phyloP scores from a whole-genome alignment of 2,113 vertebrate species.

The Genyomyrus donnyi region DNA sequence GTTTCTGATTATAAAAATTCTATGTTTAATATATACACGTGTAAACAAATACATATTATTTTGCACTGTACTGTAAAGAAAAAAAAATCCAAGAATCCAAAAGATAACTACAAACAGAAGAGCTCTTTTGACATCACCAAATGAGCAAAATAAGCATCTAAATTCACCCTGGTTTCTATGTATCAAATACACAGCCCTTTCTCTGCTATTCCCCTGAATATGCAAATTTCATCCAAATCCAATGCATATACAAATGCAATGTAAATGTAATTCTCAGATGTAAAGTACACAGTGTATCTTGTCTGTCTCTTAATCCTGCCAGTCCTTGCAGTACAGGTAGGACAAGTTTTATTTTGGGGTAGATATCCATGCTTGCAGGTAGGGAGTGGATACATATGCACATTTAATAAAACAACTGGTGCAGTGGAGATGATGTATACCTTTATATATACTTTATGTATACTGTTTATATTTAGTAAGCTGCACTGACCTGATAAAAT shows the following conservation, averaged over 20 bases:
- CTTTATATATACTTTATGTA: no score
- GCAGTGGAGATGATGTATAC: neutral
- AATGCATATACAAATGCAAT: neutral
- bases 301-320: neutral
- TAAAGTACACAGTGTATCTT: neutral
- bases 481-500: slow-evolving; percentile 61
- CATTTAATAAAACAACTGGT: neutral
- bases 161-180: neutral
- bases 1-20: neutral
- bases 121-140: neutral
- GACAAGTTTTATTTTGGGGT: neutral
- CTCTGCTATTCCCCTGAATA: neutral
- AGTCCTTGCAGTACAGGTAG: neutral
- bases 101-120: neutral
- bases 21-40: neutral
- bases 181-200: neutral
- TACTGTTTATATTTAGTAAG: neutral
- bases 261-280: neutral
- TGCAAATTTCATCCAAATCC: slow-evolving; percentile 7
- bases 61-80: neutral
- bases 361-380: neutral
- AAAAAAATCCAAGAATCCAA: neutral
- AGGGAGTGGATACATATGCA: neutral
- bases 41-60: neutral
- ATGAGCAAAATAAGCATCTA: neutral